Percentiles rank a stretch among this genome's conserved stretches.
These are phyloP conservation scores for Pocota personata DNA, from an alignment of 2,888 invertebrate species.

Conservation along the genomic window DNA sequence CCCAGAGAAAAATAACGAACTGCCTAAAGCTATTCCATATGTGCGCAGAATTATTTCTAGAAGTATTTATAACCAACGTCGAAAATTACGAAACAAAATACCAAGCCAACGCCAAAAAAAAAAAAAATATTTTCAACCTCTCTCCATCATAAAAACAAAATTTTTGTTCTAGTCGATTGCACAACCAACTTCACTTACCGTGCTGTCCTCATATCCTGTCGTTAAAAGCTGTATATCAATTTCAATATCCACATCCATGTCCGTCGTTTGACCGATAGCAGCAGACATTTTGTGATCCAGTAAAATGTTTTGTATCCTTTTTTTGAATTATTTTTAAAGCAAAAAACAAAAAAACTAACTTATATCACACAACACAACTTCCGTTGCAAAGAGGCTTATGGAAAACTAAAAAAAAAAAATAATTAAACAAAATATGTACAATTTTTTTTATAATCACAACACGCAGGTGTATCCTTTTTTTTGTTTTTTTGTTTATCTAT, in stretches of 20 bases:
- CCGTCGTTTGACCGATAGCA: conserved; percentile 61
- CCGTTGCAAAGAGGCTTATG: neutral
- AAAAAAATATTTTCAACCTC: neutral
- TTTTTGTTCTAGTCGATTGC: neutral
- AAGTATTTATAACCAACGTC: neutral
- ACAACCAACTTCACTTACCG: conserved; percentile 79
- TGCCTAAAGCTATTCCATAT: neutral
- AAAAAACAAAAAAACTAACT: neutral
- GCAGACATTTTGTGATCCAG: conserved; percentile 69
- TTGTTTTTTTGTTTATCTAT: conserved; percentile 21
- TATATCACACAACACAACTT: conserved; percentile 15
- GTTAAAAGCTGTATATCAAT: conserved; percentile 82
- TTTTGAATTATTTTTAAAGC: neutral
- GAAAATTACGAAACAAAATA: neutral
- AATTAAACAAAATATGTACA: neutral
- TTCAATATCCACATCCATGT: conserved; percentile 81
- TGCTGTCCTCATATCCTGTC: conserved; percentile 82
- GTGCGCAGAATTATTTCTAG: neutral
- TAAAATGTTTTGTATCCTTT: conserved; percentile 53
- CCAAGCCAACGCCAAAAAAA: neutral
- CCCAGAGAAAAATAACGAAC: neutral
- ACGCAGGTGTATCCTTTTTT: conserved; percentile 11
- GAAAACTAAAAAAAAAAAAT: neutral
- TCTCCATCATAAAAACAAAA: neutral
- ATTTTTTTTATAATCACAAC: conserved; percentile 33